These are phyloP conservation scores for Protophormia terraenovae DNA, from an alignment of 2,888 invertebrate species.

Conservation along the genomic window DNA sequence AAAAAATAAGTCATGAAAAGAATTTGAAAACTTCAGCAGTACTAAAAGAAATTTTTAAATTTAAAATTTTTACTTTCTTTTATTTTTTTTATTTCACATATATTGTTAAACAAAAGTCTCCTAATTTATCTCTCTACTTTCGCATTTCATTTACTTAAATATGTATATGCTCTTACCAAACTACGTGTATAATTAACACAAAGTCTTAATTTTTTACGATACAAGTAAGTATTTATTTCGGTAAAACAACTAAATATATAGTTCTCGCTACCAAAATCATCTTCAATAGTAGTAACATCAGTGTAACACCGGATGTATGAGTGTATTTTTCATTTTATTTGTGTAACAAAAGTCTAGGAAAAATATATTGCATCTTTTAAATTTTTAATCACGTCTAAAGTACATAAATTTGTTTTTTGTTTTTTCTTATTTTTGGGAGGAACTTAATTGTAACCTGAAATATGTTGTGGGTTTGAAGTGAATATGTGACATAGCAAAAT, in stretches of 20 bases:
- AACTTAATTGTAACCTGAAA: slow-evolving; percentile 43
- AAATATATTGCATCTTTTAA: slow-evolving; percentile 1
- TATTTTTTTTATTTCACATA: too few relatives aligned
- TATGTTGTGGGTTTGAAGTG: slow-evolving; percentile 30
- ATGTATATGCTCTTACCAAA: neutral
- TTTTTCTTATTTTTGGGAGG: neutral
- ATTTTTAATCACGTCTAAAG: slow-evolving; percentile 51
- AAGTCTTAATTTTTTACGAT: slow-evolving; percentile 42
- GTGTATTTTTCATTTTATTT: too few relatives aligned
- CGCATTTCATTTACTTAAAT: neutral
- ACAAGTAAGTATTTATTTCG: neutral
- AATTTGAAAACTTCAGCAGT: too few relatives aligned
- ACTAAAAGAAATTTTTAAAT: too few relatives aligned
- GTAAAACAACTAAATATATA: neutral
- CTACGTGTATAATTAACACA: slow-evolving; percentile 42
- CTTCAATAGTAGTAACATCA: neutral
- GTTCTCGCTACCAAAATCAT: neutral
- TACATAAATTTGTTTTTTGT: slow-evolving; percentile 33
- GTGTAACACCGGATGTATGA: neutral
- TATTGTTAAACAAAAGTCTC: too few relatives aligned
- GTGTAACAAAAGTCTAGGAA: neutral
- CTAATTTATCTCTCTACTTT: neutral
- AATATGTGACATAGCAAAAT: neutral
- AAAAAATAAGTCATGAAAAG: too few relatives aligned
- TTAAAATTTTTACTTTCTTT: too few relatives aligned